Evolutionary conservation across 2,888 invertebrate species (phyloP).

Genomic region (Ephialtes manifestator): DNA sequence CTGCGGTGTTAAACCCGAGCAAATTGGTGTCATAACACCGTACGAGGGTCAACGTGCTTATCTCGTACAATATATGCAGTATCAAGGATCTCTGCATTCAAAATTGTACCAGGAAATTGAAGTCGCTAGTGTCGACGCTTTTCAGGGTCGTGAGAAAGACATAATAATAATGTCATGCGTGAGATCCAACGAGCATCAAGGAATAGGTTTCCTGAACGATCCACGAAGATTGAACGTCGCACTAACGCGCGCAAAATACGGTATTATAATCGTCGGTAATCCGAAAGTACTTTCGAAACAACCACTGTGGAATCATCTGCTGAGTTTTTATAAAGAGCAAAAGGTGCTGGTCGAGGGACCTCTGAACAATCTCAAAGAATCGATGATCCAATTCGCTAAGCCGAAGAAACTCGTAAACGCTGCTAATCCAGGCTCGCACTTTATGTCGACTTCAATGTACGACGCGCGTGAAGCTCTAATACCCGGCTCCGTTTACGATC

Average conservation of each 20-base stretch:
- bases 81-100: slow-evolving; percentile 98
- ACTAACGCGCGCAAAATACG: slow-evolving; percentile 98
- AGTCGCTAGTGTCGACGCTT: slow-evolving; percentile 99
- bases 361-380: slow-evolving; percentile 98
- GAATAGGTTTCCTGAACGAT: slow-evolving; percentile 99
- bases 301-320: slow-evolving; percentile 98
- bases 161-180: slow-evolving; percentile 99
- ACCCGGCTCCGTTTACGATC: slow-evolving; percentile 97
- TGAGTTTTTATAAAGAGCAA: slow-evolving; percentile 99
- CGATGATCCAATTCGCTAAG: slow-evolving; percentile 98
- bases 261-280: slow-evolving; percentile 99
- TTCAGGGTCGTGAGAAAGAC: slow-evolving; percentile 99
- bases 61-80: slow-evolving; percentile 99
- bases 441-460: slow-evolving; percentile 99
- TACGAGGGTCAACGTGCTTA: slow-evolving; percentile 99
- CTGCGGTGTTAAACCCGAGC: slow-evolving; percentile 98
- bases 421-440: slow-evolving; percentile 98
- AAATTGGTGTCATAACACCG: slow-evolving; percentile 99
- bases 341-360: slow-evolving; percentile 99
- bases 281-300: slow-evolving; percentile 99
- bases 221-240: slow-evolving; percentile 99
- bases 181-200: slow-evolving; percentile 99
- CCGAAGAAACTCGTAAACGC: slow-evolving; percentile 98
- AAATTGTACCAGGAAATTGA: slow-evolving; percentile 99
- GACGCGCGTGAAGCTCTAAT: slow-evolving; percentile 98